Base-by-base conservation (phyloP, 2,113 vertebrate species). In the Brienomyrus brachyistius region DNA sequence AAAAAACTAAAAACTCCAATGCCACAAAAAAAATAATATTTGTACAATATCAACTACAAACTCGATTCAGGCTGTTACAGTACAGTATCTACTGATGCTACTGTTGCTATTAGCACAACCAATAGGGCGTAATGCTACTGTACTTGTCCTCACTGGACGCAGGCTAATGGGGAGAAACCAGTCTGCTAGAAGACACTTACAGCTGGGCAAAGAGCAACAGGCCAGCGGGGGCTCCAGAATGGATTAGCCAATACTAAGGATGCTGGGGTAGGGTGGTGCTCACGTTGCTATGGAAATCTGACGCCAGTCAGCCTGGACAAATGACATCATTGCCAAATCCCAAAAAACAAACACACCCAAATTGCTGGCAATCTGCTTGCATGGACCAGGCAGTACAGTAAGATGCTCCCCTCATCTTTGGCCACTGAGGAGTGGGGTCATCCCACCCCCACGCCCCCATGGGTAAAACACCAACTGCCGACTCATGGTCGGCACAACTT, bases 261-360 rank as follows among this genome's bases (percentile, higher is more conserved):
- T 82, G 62, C 62, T 70, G 10, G 62, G n/a, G 77, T 8, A 19
- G 77, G 77, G 43, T 45, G 77, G 77, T 21, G 19, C 35, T 21
- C 40, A 19, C 82, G 70, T 90, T 90, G 89, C 85, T 90, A 91
- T 45, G 8, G 43, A 45, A 82, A 82, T 15, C 15, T 48, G 82
- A 43, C 1, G 82, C 45, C 82, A 84, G 82, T 84, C 82, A 84
- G 82, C 40, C 21, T 84, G 21, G 82, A 84, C 82, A 84, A 84
- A 48, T 84, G 43, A 84, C 82, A 48, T 84, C 82, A 84, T 23
- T n/a, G 82, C 82, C 40, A 47, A 48, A 45, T 21, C 45, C 43
- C 35, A 21, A 19, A 48, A 84, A 47, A 84, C 35, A 84, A 84
- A 84, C 45, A 48, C 82, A 48, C 45, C 82, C 82, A 84, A 21